Evolutionary conservation across 92 coral and sea anemone species (phyloP).

Genomic region (Bergia sp.): DNA sequence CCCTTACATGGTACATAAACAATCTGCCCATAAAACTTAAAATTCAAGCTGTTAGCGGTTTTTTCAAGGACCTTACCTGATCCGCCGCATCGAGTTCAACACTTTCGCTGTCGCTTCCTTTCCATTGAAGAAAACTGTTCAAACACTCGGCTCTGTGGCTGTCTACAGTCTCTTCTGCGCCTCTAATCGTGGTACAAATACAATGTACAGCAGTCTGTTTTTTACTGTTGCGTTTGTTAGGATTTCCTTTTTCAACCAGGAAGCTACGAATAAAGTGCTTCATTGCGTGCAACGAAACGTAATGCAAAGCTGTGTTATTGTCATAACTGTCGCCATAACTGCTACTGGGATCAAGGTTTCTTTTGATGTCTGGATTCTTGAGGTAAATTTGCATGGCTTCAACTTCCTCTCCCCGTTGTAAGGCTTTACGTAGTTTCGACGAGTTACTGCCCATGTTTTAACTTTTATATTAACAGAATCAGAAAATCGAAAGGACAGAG

Average conservation of each 20-base stretch:
- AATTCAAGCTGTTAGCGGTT: neutral
- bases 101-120: conserved; percentile 43
- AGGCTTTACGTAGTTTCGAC: conserved; percentile 92
- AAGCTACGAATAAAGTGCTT: conserved; percentile 88
- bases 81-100: conserved; percentile 70
- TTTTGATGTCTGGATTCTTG: conserved; percentile 85
- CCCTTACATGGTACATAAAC: neutral
- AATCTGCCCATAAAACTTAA: neutral
- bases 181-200: conserved; percentile 65
- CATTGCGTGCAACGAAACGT: conserved; percentile 84
- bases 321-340: conserved; percentile 88
- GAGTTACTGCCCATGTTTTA: conserved; percentile 86
- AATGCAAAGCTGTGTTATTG: conserved; percentile 86
- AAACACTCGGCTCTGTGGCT: conserved; percentile 82
- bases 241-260: conserved; percentile 86
- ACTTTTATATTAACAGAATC: conserved; percentile 9
- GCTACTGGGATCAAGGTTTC: conserved; percentile 85
- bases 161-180: conserved; percentile 67
- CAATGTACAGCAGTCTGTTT: conserved; percentile 87
- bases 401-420: conserved; percentile 95
- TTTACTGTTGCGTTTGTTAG: conserved; percentile 62
- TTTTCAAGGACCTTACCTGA: conserved; percentile 59
- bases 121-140: conserved; percentile 67
- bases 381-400: conserved; percentile 95
- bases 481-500: neutral